Evolutionary conservation across 2,888 invertebrate species (phyloP).

Genomic region (Chydorus sphaericus): DNA sequence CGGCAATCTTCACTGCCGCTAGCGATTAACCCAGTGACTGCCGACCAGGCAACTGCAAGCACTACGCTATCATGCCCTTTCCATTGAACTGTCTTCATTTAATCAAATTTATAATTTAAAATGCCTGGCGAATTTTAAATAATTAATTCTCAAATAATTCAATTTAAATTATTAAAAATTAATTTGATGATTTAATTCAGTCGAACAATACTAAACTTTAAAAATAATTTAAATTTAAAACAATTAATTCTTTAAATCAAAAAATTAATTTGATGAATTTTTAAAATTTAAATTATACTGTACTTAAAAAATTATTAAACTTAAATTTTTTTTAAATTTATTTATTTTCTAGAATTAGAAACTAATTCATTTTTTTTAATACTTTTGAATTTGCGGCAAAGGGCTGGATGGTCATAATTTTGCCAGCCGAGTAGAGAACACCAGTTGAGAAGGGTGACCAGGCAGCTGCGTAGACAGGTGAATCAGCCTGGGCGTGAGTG

Average conservation of each 20-base stretch:
- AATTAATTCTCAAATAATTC: too few species aligned
- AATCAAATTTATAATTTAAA: too few species aligned
- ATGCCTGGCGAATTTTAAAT: too few species aligned
- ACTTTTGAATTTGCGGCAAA: conserved; percentile 39
- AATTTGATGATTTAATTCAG: too few species aligned
- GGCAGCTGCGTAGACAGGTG: conserved; percentile 65
- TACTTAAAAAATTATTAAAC: too few species aligned
- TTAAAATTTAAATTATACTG: too few species aligned
- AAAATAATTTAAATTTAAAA: too few species aligned
- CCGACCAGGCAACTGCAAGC: conserved; percentile 47
- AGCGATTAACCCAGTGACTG: conserved; percentile 37
- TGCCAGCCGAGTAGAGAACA: conserved; percentile 40
- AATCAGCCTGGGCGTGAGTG: conserved; percentile 65
- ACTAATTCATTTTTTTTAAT: conserved; percentile 27
- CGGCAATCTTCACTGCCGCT: conserved; percentile 58
- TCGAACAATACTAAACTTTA: too few species aligned
- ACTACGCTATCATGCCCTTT: conserved; percentile 90
- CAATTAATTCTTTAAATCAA: too few species aligned
- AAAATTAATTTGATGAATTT: too few species aligned
- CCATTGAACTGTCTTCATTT: conserved; percentile 60
- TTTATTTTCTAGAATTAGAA: background rate
- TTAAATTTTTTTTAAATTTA: too few species aligned
- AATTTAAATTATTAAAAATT: too few species aligned
- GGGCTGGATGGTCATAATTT: conserved; percentile 41
- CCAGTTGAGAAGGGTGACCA: conserved; percentile 48